Conservation (phyloP, 2,797 vertebrate genomes). For the Babyrousa celebensis region DNA sequence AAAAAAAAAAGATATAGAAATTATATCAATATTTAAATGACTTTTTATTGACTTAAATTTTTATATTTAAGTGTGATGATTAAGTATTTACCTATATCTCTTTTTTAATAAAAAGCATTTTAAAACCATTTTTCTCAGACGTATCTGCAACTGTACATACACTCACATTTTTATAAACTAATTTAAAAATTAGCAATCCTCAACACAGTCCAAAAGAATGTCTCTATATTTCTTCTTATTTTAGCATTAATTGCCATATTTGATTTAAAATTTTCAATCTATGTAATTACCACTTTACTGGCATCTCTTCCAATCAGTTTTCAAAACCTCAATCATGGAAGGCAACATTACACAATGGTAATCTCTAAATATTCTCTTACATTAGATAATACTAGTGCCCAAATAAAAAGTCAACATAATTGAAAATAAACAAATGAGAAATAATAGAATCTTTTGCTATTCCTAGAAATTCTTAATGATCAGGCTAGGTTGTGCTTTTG, state of each 20-base stretch:
- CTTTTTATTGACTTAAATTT: neutral
- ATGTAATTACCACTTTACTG: neutral
- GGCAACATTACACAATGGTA: neutral
- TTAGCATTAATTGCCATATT: neutral
- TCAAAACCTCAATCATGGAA: slow-evolving; percentile 5
- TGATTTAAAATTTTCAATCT: slow-evolving; percentile 23
- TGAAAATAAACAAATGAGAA: slow-evolving; percentile 24
- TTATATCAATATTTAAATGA: neutral
- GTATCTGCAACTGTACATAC: neutral
- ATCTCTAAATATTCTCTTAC: neutral
- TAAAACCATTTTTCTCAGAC: neutral
- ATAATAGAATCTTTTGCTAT: slow-evolving; percentile 56
- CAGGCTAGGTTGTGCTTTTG: slow-evolving; percentile 82
- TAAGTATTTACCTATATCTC: neutral
- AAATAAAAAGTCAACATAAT: slow-evolving; percentile 36
- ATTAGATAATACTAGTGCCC: slow-evolving; percentile 47
- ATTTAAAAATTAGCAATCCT: neutral
- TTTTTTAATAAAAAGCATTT: neutral
- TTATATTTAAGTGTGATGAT: slow-evolving; percentile 11
- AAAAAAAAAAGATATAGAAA: neutral
- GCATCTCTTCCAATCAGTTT: neutral
- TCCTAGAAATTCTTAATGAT: slow-evolving; percentile 86
- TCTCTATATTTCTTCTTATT: neutral
- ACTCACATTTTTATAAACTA: neutral
- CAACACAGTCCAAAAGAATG: neutral